Evolutionary conservation across 2,888 invertebrate species (phyloP), one percentile per base, ranked within the genome.

Genomic region (Andrena chrysosceles): DNA sequence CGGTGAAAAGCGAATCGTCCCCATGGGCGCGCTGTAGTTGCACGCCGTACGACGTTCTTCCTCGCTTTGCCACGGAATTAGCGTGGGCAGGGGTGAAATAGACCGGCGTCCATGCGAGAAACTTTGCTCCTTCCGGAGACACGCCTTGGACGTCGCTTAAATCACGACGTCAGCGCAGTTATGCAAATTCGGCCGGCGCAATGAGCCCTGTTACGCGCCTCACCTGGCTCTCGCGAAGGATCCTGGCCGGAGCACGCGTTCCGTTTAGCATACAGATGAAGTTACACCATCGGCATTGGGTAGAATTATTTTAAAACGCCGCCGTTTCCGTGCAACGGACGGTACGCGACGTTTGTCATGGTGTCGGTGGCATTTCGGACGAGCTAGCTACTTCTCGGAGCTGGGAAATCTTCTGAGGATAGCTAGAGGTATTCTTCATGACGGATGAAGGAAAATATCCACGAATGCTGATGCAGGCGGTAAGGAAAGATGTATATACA

Each of bases 151-250:
- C 78, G 87, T 90, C 88, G 76, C 87, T 81, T 91, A 90, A 91
- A 91, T 91, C 90, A 89, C 85, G 23, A 69, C 82, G 81, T 77
- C 80, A 72, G 54, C 75, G 83, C 85, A 84, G 84, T 88, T 91
- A 91, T 90, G 91, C 86, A 90, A 90, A 91, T 91, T 77, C 77
- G 35, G 49, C 35, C 73, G 20, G 68, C 16, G 16, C 33, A 49
- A 35, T n/a, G 48, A 71, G 70, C 49, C 16, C 52, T 26, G 59
- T 42, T 2, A 2, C 26, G 7, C 31, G 6, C 10, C 42, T 33
- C 71, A 4, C 16, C 49, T 35, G 49, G 29, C n/a, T 6, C 23
- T 6, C 0, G 26, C 8, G 31, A 42, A 26, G 56, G 56, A 26
- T 56, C 23, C 23, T 3, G 56, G 10, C 16, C 23, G n/a, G 13